phyloP scores from a whole-genome alignment of 2,797 vertebrate genomes.

The Halcyon chelicuti region DNA sequence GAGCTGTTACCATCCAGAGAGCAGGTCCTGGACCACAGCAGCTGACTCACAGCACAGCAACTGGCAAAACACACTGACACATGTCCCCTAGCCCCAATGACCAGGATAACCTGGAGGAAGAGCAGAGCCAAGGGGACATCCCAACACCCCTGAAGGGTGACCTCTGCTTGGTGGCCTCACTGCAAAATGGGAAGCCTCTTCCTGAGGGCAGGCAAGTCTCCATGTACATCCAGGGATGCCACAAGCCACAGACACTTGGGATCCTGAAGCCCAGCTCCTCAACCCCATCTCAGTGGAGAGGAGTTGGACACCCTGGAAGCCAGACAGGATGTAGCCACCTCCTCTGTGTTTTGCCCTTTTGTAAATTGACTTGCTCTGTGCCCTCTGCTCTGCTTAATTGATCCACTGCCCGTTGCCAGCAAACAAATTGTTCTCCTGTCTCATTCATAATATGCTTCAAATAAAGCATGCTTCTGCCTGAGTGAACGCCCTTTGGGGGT shows the following conservation, averaged over 20 bases:
- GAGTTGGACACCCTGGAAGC: neutral
- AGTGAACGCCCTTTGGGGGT: neutral
- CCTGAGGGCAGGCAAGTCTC: neutral
- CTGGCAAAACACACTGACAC: neutral
- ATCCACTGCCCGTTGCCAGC: neutral
- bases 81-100: neutral
- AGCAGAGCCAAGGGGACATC: neutral
- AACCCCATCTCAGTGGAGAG: neutral
- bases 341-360: neutral
- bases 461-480: slow-evolving; percentile 34
- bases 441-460: neutral
- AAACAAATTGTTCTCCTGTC: slow-evolving; percentile 1
- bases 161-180: neutral
- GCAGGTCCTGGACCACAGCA: neutral
- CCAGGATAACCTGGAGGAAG: neutral
- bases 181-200: fast-evolving
- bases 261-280: neutral
- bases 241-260: fast-evolving
- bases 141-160: neutral
- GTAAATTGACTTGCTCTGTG: neutral
- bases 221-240: neutral
- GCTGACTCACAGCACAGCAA: neutral
- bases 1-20: neutral
- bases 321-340: neutral
- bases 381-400: neutral